These are phyloP conservation scores for Esox masquinongy DNA, from an alignment of 2,797 vertebrate genomes.

Conservation along the genomic window DNA sequence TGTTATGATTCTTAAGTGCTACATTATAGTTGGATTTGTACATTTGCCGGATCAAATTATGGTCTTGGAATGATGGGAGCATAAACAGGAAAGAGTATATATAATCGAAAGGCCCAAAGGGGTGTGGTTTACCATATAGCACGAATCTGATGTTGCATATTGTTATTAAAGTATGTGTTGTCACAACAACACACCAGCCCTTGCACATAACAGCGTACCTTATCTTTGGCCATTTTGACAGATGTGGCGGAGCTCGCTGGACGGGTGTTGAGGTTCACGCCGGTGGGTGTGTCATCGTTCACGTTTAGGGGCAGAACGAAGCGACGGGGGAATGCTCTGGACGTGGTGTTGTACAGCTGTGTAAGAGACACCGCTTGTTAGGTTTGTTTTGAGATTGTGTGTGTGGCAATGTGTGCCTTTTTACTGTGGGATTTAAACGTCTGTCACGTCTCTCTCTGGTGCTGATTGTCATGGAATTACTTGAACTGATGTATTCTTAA, in stretches of 20 bases:
- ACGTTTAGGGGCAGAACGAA: slow-evolving; percentile 88
- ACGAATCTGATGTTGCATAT: no score
- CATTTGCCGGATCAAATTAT: no score
- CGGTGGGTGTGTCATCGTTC: slow-evolving; percentile 64
- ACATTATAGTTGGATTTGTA: no score
- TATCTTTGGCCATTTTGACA: slow-evolving; percentile 75
- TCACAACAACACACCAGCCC: not conserved
- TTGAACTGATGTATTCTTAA: no score
- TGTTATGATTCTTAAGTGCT: no score
- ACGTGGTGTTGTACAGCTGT: slow-evolving; percentile 76
- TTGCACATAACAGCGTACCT: slow-evolving; percentile 62
- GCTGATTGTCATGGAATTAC: no score
- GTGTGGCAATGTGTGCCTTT: not conserved
- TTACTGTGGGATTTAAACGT: not conserved
- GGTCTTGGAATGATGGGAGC: no score
- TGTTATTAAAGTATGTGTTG: no score
- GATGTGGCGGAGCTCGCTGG: slow-evolving; percentile 77
- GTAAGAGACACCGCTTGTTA: not conserved
- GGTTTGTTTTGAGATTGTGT: not conserved
- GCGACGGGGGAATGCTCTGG: slow-evolving; percentile 77
- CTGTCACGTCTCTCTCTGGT: no score
- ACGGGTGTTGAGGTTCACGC: slow-evolving; percentile 80
- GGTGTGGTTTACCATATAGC: no score
- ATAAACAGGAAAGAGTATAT: no score
- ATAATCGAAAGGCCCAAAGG: no score